phyloP scores from a whole-genome alignment of 2,113 vertebrate genomes.

The Pterocles burchelli region DNA sequence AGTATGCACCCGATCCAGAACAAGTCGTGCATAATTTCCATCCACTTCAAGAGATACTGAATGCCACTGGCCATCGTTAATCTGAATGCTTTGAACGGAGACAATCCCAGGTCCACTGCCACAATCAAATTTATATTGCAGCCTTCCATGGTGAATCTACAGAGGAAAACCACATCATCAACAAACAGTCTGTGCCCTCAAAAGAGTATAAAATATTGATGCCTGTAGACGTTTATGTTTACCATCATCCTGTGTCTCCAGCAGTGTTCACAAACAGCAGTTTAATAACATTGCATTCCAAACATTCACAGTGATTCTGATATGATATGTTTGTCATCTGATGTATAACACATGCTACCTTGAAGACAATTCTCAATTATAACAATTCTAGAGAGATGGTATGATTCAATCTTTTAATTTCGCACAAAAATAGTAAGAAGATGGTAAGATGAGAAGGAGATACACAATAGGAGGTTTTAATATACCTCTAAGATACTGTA shows the following conservation, averaged over 20 bases:
- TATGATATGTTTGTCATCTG: background rate
- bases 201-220: background rate
- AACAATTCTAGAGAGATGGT: background rate
- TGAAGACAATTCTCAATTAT: background rate
- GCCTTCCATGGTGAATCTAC: constrained; percentile 91
- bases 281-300: background rate
- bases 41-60: constrained; percentile 89
- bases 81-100: constrained; percentile 91
- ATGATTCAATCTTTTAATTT: background rate
- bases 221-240: background rate
- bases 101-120: constrained; percentile 95
- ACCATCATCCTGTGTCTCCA: too few relatives aligned
- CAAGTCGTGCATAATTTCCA: constrained; percentile 91
- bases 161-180: background rate
- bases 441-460: background rate
- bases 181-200: background rate
- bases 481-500: constrained; percentile 96
- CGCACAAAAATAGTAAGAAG: background rate
- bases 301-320: background rate
- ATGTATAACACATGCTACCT: background rate
- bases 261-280: background rate
- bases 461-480: background rate
- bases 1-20: constrained; percentile 91
- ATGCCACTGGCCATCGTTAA: constrained; percentile 96
- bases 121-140: constrained; percentile 98